Evolutionary conservation across 1,140 invertebrate species (phyloP), one percentile per base, ranked within the genome.

Genomic region (Ruditapes philippinarum): DNA sequence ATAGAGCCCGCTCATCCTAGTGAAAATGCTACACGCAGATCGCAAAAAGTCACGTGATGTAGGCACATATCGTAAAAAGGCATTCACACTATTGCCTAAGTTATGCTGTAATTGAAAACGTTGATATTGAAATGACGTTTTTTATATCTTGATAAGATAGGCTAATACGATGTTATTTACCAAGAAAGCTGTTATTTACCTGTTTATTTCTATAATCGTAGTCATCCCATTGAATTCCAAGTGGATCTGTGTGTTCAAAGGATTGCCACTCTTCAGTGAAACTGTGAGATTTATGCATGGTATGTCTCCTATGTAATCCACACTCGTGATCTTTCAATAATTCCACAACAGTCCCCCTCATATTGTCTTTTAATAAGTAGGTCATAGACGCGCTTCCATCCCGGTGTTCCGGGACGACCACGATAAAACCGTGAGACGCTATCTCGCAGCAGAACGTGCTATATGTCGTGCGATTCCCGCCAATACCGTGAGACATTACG

Each of bases 401-500:
- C 97, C 97, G 97, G 93, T 97, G 97, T 94, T 97, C 97, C 17
- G 97, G 85, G 49, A 97, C 96, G 40, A 96, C 97, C 0, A 97
- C 97, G 22, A 97, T 93, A 94, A 96, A 97, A 3, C 97, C 97
- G 91, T 97, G 95, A 9, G 97, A 97, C 12, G 97, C 97, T 57
- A 97, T 92, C 82, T 97, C 97, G 51, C 95, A 94, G 91, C 96
- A 97, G 74, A 97, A 96, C 3, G 96, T 96, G 31, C 96, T 97
- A 91, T 97, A 97, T 36, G 97, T 95, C 38, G 97, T 97, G 85
- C 97, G 94, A 91, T 96, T 96, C 0, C 96, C 97, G 28, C 97
- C 97, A 51, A 97, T 95, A 17, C 97, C 97, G 94, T 98, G 97
- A 0, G 97, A 97, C 91, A 97, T 97, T 22, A 97, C 94, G 38